These are phyloP conservation scores for Lethocerus indicus DNA, from an alignment of 1,140 invertebrate species.

Conservation along the genomic window DNA sequence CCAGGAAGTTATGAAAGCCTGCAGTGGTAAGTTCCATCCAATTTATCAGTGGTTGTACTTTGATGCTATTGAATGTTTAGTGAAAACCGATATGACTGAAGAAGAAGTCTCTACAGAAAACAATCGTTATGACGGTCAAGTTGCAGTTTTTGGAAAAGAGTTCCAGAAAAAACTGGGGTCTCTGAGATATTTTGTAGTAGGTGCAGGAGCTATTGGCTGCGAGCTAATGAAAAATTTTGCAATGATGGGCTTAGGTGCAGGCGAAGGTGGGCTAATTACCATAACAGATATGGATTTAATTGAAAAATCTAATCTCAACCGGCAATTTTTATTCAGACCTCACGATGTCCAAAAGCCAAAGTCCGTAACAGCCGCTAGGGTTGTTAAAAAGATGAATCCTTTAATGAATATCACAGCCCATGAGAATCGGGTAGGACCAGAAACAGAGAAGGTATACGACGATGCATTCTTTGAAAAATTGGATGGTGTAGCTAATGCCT, in stretches of 20 bases:
- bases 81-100: slow-evolving; percentile 39
- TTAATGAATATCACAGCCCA: slow-evolving; percentile 72
- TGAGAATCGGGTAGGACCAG: slow-evolving; percentile 84
- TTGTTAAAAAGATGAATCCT: slow-evolving; percentile 83
- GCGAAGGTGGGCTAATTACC: slow-evolving; percentile 84
- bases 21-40: slow-evolving; percentile 93
- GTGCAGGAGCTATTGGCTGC: slow-evolving; percentile 97
- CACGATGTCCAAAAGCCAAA: slow-evolving; percentile 91
- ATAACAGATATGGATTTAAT: slow-evolving; percentile 99
- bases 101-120: slow-evolving; percentile 52
- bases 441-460: slow-evolving; percentile 88
- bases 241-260: slow-evolving; percentile 90
- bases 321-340: slow-evolving; percentile 94
- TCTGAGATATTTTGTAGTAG: slow-evolving; percentile 71
- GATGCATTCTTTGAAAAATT: slow-evolving; percentile 88
- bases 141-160: slow-evolving; percentile 79
- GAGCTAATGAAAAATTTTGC: slow-evolving; percentile 98
- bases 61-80: slow-evolving; percentile 89
- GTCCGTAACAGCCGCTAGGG: slow-evolving; percentile 52
- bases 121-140: slow-evolving; percentile 80
- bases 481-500: slow-evolving; percentile 90
- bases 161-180: slow-evolving; percentile 71
- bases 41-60: slow-evolving; percentile 94
- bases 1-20: slow-evolving; percentile 97
- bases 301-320: slow-evolving; percentile 96